Percentiles rank a stretch among this genome's conserved stretches.
phyloP scores from a whole-genome alignment of 1,140 invertebrate species.

The Cydia splendana region DNA sequence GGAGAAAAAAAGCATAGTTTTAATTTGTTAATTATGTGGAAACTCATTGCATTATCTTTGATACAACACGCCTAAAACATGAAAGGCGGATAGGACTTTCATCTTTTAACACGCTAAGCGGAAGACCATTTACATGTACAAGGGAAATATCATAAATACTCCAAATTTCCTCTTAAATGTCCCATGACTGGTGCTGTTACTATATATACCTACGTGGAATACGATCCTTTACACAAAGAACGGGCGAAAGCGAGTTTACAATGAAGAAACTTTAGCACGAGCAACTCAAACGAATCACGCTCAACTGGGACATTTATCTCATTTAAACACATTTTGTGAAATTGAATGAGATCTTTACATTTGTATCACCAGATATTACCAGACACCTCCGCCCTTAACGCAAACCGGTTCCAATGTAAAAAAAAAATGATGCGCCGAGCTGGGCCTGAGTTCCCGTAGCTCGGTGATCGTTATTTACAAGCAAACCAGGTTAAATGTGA shows the following conservation, averaged over 20 bases:
- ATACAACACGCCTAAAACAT: no score
- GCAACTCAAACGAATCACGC: not conserved
- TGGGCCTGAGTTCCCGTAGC: not conserved
- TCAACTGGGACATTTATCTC: slow-evolving; percentile 21
- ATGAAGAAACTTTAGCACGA: slow-evolving; percentile 27
- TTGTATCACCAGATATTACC: slow-evolving; percentile 32
- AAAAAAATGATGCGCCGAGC: slow-evolving; percentile 66
- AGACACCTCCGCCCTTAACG: slow-evolving; percentile 49
- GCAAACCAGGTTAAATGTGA: not conserved
- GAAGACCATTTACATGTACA: no score
- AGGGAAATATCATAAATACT: no score
- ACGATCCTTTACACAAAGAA: slow-evolving; percentile 20
- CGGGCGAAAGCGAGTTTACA: slow-evolving; percentile 22
- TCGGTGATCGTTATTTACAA: not conserved
- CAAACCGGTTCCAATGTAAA: slow-evolving; percentile 66
- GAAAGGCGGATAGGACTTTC: no score
- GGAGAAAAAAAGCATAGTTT: no score
- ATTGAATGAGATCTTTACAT: slow-evolving; percentile 31
- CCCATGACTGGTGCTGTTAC: no score
- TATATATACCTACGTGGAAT: not conserved
- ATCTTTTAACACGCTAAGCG: no score
- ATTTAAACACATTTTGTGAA: slow-evolving; percentile 23
- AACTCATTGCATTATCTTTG: no score
- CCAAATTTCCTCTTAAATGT: no score
- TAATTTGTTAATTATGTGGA: no score